Base-by-base conservation (phyloP, 2,888 invertebrate species). In the Dione juno region DNA sequence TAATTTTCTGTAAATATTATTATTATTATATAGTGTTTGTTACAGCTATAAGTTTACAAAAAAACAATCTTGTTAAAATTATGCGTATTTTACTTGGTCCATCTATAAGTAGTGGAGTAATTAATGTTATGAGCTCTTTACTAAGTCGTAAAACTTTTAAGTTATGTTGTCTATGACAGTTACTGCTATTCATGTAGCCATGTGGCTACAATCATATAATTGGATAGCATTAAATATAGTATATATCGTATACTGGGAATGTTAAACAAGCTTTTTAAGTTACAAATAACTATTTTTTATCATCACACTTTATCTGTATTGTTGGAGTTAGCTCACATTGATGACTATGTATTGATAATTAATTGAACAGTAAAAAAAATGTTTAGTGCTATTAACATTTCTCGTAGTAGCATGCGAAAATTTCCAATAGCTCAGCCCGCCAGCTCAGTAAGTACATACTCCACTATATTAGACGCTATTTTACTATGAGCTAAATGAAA, bases 341-440 rank as follows among this genome's bases (percentile, higher is more conserved):
- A n/a, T n/a, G n/a, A n/a, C n/a, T n/a, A n/a, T n/a, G n/a, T n/a
- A n/a, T n/a, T n/a, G n/a, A n/a, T n/a, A n/a, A n/a, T n/a, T n/a
- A n/a, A n/a, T n/a, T n/a, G n/a, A n/a, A n/a, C n/a, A n/a, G n/a
- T n/a, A n/a, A n/a, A n/a, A n/a, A n/a, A n/a, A n/a, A n/a, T n/a
- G n/a, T n/a, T n/a, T n/a, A n/a, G n/a, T n/a, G n/a, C n/a, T 40
- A 57, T 37, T 37, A 57, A 57, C 14, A 35, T 28, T 53, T 28
- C n/a, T 10, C 14, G 16, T n/a, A 54, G 54, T 37, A 10, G n/a
- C 13, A 54, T 54, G 37, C 16, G 37, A 0, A 3, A 54, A n/a
- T 11, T 37, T 19, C 16, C 57, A 57, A 57, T 16, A 35, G 54
- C 10, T 28, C 28, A 28, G 16, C 16, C 37, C n/a, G n/a, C n/a